phyloP scores from a whole-genome alignment of 2,797 vertebrate species.

The Sparidentex hasta region DNA sequence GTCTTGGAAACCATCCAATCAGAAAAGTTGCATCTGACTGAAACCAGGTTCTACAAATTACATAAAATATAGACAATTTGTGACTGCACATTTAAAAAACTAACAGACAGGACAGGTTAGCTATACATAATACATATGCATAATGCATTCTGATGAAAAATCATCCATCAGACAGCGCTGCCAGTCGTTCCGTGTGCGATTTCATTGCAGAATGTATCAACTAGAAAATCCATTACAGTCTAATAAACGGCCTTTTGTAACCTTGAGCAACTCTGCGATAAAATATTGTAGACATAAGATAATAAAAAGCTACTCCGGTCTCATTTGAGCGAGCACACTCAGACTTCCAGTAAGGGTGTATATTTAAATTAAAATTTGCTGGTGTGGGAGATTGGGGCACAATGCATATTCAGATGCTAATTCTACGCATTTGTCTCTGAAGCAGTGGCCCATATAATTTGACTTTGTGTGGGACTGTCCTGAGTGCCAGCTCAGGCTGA shows the following conservation, averaged over 20 bases:
- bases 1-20: neutral
- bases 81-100: neutral
- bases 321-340: conserved; percentile 67
- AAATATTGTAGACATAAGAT: conserved; percentile 70
- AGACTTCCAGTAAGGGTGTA: conserved; percentile 63
- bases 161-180: conserved; percentile 37
- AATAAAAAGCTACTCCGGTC: conserved; percentile 70
- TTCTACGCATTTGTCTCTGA: conserved; percentile 78
- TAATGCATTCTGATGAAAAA: conserved; percentile 38
- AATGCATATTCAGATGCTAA: conserved; percentile 85
- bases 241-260: conserved; percentile 75
- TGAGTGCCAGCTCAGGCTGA: conserved; percentile 55
- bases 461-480: conserved; percentile 79
- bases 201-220: conserved; percentile 59
- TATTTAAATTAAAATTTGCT: conserved; percentile 82
- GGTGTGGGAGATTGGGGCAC: conserved; percentile 77
- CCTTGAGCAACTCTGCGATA: conserved; percentile 67
- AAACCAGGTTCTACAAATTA: conserved; percentile 14
- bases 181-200: conserved; percentile 35
- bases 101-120: conserved; percentile 3
- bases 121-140: conserved; percentile 10
- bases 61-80: conserved; percentile 26
- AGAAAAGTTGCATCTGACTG: neutral
- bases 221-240: conserved; percentile 71
- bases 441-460: conserved; percentile 81